A percentile compares a stretch with the other conserved stretches of the same genome.
These are phyloP conservation scores for Ectropis crepuscularia DNA, from an alignment of 2,888 invertebrate species.

Conservation along the genomic window DNA sequence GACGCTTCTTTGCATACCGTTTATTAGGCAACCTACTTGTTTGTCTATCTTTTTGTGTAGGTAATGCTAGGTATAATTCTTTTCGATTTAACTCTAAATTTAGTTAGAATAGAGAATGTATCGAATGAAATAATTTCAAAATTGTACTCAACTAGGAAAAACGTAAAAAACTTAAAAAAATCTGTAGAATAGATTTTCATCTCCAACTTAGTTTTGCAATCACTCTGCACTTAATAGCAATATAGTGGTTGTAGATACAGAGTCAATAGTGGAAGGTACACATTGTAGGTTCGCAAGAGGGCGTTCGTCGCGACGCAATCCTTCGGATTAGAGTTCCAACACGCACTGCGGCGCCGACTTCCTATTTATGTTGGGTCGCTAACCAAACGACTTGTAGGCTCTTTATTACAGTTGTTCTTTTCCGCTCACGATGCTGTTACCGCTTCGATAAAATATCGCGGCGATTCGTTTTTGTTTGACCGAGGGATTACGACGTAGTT, in stretches of 20 bases:
- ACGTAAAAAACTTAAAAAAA: neutral
- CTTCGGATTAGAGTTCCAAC: conserved; percentile 76
- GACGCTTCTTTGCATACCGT: no score
- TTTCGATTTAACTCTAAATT: no score
- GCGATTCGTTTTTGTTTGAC: conserved; percentile 64
- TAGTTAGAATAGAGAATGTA: no score
- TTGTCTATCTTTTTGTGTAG: no score
- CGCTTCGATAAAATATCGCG: conserved; percentile 74
- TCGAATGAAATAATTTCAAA: no score
- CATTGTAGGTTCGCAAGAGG: conserved; percentile 49
- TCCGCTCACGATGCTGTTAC: conserved; percentile 75
- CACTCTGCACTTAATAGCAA: conserved; percentile 13
- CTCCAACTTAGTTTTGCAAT: conserved; percentile 10
- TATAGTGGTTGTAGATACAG: conserved; percentile 43
- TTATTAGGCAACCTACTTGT: no score
- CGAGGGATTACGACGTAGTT: conserved; percentile 52
- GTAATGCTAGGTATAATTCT: no score
- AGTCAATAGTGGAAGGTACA: conserved; percentile 68
- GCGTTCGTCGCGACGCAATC: conserved; percentile 61
- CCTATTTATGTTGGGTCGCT: conserved; percentile 78
- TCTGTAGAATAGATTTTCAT: neutral
- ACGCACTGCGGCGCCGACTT: conserved; percentile 71
- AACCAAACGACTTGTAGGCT: conserved; percentile 83
- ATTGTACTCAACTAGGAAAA: no score
- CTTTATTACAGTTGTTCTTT: conserved; percentile 84